Evolutionary conservation across 2,888 invertebrate genomes (phyloP), one percentile per base, ranked within the genome.

Genomic region (Sepiola atlantica): DNA sequence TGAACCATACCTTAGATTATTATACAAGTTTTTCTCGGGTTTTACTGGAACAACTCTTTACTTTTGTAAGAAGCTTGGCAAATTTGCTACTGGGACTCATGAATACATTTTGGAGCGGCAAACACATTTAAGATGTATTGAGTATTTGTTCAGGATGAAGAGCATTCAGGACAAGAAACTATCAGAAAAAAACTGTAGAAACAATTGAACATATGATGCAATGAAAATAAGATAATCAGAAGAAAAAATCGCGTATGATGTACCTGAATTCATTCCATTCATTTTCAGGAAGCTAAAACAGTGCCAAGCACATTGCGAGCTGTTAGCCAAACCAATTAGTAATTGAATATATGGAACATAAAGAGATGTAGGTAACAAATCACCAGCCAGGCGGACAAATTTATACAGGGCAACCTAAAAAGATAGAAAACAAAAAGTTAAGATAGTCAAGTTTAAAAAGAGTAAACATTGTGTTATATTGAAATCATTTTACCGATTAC

Each of bases 281-380:
- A 98, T 98, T 96, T 98, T 98, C 32, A 99, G 97, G 96, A 98
- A 98, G 96, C 98, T 98, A 97, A 98, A 99, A 91, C 98, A 98
- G 96, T 98, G 98, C 94, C 98, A 97, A 0, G 99, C 99, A 32
- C 98, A 98, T 98, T 94, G 98, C 97, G 94, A 98, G 98, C 95
- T 96, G 94, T 98, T 98, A 3, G 98, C 98, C 94, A 99, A 98
- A 32, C 98, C 98, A 0, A 98, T 98, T 95, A 99, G 98, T 98
- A 99, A 99, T 96, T 98, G 98, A 95, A 99, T 98, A 97, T 99
- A 99, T 0, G 98, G 98, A 6, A 98, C 98, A 97, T 99, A 98
- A 94, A 99, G 97, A 35, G 98, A 98, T 16, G 98, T 98, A 20
- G 98, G 98, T 95, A 99, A 98, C 97, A 98, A 98, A 97, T 99